phyloP scores from a whole-genome alignment of 2,113 vertebrate species.

The Amazona vittata region DNA sequence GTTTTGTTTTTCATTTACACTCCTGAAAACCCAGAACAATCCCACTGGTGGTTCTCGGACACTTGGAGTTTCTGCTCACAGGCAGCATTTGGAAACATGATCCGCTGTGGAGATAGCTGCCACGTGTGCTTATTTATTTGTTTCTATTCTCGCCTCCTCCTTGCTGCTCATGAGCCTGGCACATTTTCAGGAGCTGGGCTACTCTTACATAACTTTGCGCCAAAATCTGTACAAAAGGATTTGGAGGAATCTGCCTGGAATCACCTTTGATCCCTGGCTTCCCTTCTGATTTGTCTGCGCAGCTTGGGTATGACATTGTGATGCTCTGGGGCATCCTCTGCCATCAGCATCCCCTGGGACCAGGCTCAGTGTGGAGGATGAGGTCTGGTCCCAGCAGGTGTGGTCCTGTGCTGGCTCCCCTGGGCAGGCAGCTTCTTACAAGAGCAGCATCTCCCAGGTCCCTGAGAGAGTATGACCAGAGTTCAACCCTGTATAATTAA shows the following conservation, averaged over 20 bases:
- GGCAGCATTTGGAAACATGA: accelerated
- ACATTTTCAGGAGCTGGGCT: conserved; percentile 22
- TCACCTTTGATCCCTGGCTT: background rate
- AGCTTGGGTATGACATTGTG: accelerated
- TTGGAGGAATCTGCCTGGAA: background rate
- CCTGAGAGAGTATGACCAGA: background rate
- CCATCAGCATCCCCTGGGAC: accelerated
- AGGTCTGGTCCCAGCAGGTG: background rate
- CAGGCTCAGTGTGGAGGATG: accelerated
- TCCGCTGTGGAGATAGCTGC: background rate
- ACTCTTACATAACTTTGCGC: background rate
- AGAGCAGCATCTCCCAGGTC: background rate
- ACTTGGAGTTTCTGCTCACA: background rate
- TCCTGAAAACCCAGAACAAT: background rate
- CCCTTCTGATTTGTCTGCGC: background rate
- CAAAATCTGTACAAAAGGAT: background rate
- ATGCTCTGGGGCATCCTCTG: background rate
- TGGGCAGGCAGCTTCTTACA: accelerated
- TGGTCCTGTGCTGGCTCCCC: background rate
- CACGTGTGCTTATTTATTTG: conserved; percentile 13
- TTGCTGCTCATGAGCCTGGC: background rate
- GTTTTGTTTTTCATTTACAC: background rate
- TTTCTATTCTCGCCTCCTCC: conserved; percentile 42
- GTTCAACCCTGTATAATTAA: conserved; percentile 28
- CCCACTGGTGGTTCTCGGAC: background rate